Evolutionary conservation across 1,140 invertebrate species (phyloP).

Genomic region (Cryptotermes secundus): DNA sequence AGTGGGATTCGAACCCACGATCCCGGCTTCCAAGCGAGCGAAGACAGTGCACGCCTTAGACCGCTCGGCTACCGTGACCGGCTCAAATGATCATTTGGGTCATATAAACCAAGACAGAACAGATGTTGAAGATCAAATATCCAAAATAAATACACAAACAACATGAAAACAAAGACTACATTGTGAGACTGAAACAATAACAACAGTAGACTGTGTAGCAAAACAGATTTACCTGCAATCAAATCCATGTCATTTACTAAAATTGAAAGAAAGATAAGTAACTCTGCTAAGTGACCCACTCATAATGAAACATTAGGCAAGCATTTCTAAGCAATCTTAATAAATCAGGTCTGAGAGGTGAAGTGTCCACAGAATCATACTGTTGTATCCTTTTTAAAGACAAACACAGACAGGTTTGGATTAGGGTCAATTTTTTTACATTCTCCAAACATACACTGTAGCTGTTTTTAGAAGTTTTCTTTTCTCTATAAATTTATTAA

Average conservation of each 20-base stretch:
- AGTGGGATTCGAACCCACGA: no score
- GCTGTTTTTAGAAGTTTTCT: no score
- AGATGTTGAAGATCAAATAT: background rate
- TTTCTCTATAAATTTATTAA: background rate
- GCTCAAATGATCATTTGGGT: no score
- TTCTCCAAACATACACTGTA: background rate
- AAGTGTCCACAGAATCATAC: background rate
- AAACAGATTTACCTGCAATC: background rate
- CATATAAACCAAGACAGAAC: no score
- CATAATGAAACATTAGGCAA: background rate
- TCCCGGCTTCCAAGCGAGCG: no score
- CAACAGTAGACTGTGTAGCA: background rate
- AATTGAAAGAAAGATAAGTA: conserved; percentile 5
- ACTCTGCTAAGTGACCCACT: background rate
- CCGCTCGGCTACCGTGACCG: no score
- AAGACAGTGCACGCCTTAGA: no score
- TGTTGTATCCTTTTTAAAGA: background rate
- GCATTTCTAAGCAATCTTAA: background rate
- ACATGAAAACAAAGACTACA: conserved; percentile 1
- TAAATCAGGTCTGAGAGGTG: background rate
- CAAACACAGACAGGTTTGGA: background rate
- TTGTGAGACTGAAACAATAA: background rate
- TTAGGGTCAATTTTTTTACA: background rate
- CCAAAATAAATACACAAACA: background rate
- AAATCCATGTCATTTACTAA: conserved; percentile 9